These are phyloP conservation scores for Azemiops feae DNA, from an alignment of 2,113 vertebrate species.

Conservation along the genomic window DNA sequence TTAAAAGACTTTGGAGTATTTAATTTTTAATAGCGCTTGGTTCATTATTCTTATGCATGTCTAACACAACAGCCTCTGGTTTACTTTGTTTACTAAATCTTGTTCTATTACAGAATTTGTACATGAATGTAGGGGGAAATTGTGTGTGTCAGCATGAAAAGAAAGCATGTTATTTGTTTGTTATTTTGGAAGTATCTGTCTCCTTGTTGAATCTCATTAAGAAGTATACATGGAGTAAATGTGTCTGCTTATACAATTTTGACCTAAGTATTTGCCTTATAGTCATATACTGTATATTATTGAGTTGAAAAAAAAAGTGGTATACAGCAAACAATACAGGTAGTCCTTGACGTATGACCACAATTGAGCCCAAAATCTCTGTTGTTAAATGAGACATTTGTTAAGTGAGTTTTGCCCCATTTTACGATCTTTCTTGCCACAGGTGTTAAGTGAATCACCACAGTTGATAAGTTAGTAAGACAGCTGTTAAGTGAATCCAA, in stretches of 20 bases:
- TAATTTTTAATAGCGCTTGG: background rate
- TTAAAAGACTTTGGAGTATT: background rate
- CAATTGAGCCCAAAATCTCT: too few relatives aligned
- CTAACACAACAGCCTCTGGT: background rate
- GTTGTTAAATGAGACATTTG: too few relatives aligned
- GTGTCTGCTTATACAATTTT: background rate
- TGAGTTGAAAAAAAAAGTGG: background rate
- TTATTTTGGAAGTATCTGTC: background rate
- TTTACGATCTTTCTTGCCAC: too few relatives aligned
- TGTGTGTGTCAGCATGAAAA: background rate
- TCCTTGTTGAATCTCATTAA: background rate
- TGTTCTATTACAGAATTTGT: background rate
- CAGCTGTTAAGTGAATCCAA: too few relatives aligned
- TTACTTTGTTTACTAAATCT: background rate
- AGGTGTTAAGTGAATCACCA: too few relatives aligned
- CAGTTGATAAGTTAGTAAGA: too few relatives aligned
- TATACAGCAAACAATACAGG: background rate
- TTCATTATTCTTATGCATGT: background rate
- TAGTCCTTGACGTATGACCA: too few relatives aligned
- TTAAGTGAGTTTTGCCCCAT: too few relatives aligned
- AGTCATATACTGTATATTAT: background rate
- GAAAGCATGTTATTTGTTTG: background rate
- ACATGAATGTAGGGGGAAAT: background rate
- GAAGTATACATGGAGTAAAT: background rate
- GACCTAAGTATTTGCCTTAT: background rate